phyloP scores from a whole-genome alignment of 2,797 vertebrate species.

The Micromesistius poutassou region DNA sequence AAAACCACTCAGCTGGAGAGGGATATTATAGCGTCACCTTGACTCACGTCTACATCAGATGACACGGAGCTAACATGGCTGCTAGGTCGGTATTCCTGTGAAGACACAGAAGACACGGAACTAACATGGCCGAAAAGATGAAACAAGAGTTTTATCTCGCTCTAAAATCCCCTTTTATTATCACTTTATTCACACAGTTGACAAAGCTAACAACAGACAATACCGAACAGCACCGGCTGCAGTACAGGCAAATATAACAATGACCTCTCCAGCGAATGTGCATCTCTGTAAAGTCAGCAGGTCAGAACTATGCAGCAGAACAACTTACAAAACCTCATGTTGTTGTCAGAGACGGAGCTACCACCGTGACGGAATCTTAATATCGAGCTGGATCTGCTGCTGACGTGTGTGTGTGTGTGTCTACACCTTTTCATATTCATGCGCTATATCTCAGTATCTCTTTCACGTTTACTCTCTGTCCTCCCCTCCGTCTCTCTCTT shows the following conservation, averaged over 20 bases:
- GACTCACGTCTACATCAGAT: background rate
- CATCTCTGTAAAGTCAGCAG: background rate
- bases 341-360: background rate
- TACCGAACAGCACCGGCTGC: background rate
- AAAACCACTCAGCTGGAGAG: too few relatives aligned
- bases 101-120: too few relatives aligned
- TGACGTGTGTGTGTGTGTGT: background rate
- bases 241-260: background rate
- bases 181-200: too few relatives aligned
- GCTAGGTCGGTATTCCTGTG: too few relatives aligned
- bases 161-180: background rate
- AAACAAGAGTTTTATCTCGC: too few relatives aligned
- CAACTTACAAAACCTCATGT: background rate
- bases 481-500: background rate
- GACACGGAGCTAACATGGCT: too few relatives aligned
- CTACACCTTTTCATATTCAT: background rate
- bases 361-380: too few relatives aligned
- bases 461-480: background rate
- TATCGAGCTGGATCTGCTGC: too few relatives aligned
- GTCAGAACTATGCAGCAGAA: background rate
- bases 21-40: background rate
- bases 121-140: too few relatives aligned
- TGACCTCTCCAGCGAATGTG: background rate
- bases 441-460: background rate
- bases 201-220: too few relatives aligned